A percentile compares a stretch with the other conserved stretches of the same genome.
These are phyloP conservation scores for Chionomys nivalis DNA, from an alignment of 2,113 vertebrate species.

Conservation along the genomic window DNA sequence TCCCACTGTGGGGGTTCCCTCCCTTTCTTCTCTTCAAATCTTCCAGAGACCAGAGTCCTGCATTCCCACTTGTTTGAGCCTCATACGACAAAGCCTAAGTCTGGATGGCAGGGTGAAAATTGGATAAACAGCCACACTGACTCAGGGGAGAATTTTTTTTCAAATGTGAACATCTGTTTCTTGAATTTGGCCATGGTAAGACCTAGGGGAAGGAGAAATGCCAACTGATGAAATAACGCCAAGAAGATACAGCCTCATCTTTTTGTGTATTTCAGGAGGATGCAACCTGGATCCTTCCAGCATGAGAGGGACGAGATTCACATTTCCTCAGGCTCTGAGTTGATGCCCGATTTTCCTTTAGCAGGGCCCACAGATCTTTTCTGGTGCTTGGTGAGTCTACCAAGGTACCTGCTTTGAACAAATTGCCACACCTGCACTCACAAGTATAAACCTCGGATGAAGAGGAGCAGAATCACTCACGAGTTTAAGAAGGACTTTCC, in stretches of 20 bases:
- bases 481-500: background rate
- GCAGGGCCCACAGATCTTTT: background rate
- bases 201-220: slow-evolving; percentile 27
- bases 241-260: slow-evolving; percentile 32
- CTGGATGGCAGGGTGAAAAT: slow-evolving; percentile 69
- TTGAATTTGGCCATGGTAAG: slow-evolving; percentile 70
- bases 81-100: slow-evolving; percentile 32
- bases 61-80: slow-evolving; percentile 44
- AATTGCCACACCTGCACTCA: background rate
- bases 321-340: background rate
- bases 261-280: background rate
- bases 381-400: background rate
- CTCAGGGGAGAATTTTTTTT: slow-evolving; percentile 56
- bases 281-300: background rate
- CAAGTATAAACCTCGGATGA: background rate
- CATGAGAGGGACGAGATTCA: background rate
- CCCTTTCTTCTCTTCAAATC: slow-evolving; percentile 4
- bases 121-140: slow-evolving; percentile 67
- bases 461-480: background rate
- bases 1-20: background rate
- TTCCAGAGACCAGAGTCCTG: background rate
- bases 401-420: background rate
- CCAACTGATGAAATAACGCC: slow-evolving; percentile 33
- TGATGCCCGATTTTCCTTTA: background rate
- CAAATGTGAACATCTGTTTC: slow-evolving; percentile 76